Percentiles rank a stretch among this genome's conserved stretches.
Conservation (phyloP, 2,888 invertebrate species). For the Deladenus siricidicola region DNA sequence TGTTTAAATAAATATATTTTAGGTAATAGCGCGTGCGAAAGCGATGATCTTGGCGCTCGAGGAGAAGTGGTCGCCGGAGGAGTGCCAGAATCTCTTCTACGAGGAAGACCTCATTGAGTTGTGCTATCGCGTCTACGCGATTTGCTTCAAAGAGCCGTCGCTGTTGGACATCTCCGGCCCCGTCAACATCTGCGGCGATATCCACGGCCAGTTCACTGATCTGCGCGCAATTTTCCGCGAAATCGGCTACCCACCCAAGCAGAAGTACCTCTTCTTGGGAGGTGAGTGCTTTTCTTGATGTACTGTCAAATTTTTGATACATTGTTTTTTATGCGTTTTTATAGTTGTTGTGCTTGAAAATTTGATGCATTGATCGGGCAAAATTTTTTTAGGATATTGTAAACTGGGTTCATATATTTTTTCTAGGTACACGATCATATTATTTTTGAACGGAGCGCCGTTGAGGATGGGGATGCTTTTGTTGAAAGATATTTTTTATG, state of each 20-base stretch:
- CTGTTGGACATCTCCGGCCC: slow-evolving; percentile 21
- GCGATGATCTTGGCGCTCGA: neutral
- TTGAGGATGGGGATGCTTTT: too few relatives aligned
- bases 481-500: too few relatives aligned
- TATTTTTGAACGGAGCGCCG: too few relatives aligned
- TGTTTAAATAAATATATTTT: too few relatives aligned
- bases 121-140: slow-evolving; percentile 1
- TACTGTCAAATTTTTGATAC: too few relatives aligned
- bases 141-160: slow-evolving; percentile 2
- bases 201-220: slow-evolving; percentile 45
- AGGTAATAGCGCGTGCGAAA: neutral
- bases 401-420: too few relatives aligned
- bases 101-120: slow-evolving; percentile 7
- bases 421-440: too few relatives aligned
- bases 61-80: slow-evolving; percentile 3
- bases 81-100: neutral
- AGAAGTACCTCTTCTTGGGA: slow-evolving; percentile 27
- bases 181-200: slow-evolving; percentile 38
- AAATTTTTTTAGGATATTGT: too few relatives aligned
- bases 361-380: too few relatives aligned
- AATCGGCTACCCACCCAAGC: slow-evolving; percentile 23
- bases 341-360: too few relatives aligned
- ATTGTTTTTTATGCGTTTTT: too few relatives aligned
- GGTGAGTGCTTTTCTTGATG: neutral
- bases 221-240: slow-evolving; percentile 32